Percentiles rank a stretch among this genome's conserved stretches.
These are phyloP conservation scores for Apodemus sylvaticus DNA, from an alignment of 2,113 vertebrate genomes.

Conservation along the genomic window DNA sequence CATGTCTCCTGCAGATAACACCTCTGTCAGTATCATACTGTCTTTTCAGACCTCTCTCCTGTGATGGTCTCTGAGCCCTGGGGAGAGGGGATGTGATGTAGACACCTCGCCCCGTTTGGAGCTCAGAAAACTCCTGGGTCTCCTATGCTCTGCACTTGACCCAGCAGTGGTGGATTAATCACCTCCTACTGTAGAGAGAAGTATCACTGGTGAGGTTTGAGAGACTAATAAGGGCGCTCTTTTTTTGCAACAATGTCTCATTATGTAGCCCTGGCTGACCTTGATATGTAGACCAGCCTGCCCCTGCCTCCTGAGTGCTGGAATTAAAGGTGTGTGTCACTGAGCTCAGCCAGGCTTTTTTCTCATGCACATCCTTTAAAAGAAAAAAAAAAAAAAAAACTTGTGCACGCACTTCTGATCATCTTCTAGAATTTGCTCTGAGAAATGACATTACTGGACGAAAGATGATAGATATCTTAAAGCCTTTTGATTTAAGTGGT, in stretches of 20 bases:
- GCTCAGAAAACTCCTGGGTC: background rate
- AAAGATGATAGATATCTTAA: constrained; percentile 51
- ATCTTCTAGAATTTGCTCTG: constrained; percentile 3
- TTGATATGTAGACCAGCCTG: background rate
- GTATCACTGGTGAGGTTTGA: background rate
- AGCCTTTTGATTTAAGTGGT: background rate
- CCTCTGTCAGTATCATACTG: background rate
- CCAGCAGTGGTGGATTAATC: background rate
- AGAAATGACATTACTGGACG: background rate
- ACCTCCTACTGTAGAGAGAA: background rate
- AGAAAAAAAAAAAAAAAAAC: constrained; percentile 1
- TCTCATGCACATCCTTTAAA: constrained; percentile 15
- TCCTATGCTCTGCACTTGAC: background rate
- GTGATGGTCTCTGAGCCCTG: background rate
- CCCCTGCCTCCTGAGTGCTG: background rate
- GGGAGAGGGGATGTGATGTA: background rate
- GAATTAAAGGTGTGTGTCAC: background rate
- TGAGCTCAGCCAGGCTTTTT: background rate
- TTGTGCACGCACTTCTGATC: background rate
- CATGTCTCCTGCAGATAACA: background rate
- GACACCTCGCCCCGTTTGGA: background rate
- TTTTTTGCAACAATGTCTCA: background rate
- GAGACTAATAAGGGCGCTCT: background rate
- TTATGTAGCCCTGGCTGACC: too few relatives aligned
- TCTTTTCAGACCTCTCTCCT: background rate